phyloP scores from a whole-genome alignment of 2,113 vertebrate genomes.

The Cyanoramphus novaezelandiae region DNA sequence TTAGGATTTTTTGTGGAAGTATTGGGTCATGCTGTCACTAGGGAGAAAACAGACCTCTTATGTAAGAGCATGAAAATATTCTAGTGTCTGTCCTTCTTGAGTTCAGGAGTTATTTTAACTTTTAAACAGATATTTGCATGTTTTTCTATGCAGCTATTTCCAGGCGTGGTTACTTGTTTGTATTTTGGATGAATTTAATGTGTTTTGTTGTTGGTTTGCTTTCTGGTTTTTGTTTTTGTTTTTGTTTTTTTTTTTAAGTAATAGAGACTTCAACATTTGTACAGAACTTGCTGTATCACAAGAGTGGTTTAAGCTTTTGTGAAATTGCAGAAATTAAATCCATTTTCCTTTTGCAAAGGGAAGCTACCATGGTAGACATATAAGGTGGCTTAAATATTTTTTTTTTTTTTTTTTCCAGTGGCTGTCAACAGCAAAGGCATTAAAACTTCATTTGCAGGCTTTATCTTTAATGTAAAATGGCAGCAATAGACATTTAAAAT shows the following conservation, averaged over 20 bases:
- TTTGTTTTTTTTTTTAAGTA: background rate
- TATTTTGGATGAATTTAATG: background rate
- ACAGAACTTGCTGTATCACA: background rate
- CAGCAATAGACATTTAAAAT: conserved; percentile 71
- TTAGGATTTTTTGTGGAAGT: background rate
- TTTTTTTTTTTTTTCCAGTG: conserved; percentile 28
- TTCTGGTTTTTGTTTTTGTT: background rate
- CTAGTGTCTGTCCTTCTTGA: background rate
- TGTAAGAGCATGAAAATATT: background rate
- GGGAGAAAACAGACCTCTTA: background rate
- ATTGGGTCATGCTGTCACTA: fast-evolving
- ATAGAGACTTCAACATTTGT: background rate
- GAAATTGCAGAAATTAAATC: conserved; percentile 59
- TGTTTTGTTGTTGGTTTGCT: background rate
- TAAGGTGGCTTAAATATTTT: conserved; percentile 63
- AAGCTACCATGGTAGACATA: conserved; percentile 54
- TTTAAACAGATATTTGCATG: background rate
- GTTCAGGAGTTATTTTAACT: background rate
- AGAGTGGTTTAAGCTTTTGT: background rate
- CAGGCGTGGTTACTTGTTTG: background rate
- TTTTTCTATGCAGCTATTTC: background rate
- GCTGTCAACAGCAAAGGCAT: conserved; percentile 71
- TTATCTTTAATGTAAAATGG: conserved; percentile 71
- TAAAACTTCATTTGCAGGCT: conserved; percentile 67
- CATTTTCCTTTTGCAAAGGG: conserved; percentile 60